Evolutionary conservation across 1,140 invertebrate genomes (phyloP), one percentile per base, ranked within the genome.

Genomic region (Penaeus japonicus): DNA sequence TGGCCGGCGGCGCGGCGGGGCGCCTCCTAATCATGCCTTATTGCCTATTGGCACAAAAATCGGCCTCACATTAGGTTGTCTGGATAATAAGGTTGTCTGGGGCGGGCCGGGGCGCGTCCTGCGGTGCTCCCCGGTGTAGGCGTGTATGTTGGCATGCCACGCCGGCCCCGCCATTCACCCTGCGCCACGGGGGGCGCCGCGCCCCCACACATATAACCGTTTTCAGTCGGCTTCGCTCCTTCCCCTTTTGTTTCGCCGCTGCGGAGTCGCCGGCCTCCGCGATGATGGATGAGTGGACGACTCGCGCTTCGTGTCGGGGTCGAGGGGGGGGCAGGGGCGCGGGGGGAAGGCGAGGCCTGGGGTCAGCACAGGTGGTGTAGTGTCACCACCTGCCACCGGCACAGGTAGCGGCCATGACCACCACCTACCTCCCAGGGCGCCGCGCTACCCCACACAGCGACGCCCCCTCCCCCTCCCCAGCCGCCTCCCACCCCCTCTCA

Each of bases 181-280:
- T 54, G 53, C 80, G 55, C 80, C 80, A 30, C 57, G 80, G 80
- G 80, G 80, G 80, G 22, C 80, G 80, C 57, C 80, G 80, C 80
- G 53, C 80, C 80, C 80, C 80, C 80, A 22, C 53, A 30, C 57
- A 57, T 35, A 59, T 30, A 22, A 4, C 54, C 18, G 59, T 79
- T 79, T 79, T 79, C 77, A 79, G n/a, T 47, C 30, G 12, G 15
- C 32, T 35, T 54, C 77, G 77, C 24, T 47, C 32, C 18, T 20
- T 79, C 32, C 35, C 77, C 18, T 35, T 22, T 22, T 35, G 18
- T 47, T 39, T 47, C 47, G 77, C 20, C 24, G 32, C n/a, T 12
- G 24, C n/a, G 27, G 77, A 47, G 77, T 79, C n/a, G 35, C 17
- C 39, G 77, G 24, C 12, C 32, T 2, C 20, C 20, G 77, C 32